phyloP scores from a whole-genome alignment of 1,140 invertebrate genomes.

The Euura saliciscinereae region DNA sequence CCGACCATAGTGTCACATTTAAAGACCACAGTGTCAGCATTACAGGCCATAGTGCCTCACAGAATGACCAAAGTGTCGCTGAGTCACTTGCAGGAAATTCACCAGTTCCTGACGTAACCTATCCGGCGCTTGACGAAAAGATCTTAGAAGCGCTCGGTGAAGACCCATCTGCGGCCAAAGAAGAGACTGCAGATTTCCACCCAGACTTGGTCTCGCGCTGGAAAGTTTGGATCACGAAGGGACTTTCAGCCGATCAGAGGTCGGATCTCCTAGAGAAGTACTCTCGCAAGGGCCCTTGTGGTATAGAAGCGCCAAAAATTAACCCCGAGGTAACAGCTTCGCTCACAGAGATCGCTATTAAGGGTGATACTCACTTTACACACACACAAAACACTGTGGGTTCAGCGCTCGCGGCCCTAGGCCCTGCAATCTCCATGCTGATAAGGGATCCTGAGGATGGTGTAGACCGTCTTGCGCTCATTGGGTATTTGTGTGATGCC shows the following conservation, averaged over 20 bases:
- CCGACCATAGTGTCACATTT: neutral
- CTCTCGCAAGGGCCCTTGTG: conserved; percentile 18
- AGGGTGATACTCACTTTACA: conserved; percentile 27
- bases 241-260: conserved; percentile 21
- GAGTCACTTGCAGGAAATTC: neutral
- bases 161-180: conserved; percentile 18
- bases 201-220: conserved; percentile 21
- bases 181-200: conserved; percentile 10
- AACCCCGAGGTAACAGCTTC: conserved; percentile 25
- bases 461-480: conserved; percentile 6
- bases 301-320: conserved; percentile 26
- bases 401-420: conserved; percentile 25
- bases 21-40: neutral
- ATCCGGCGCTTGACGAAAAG: conserved; percentile 13
- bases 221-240: conserved; percentile 26
- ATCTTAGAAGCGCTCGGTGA: conserved; percentile 15
- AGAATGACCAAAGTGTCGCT: neutral
- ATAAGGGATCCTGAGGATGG: conserved; percentile 10
- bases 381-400: conserved; percentile 27
- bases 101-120: neutral
- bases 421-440: conserved; percentile 12
- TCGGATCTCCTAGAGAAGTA: conserved; percentile 27
- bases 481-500: conserved; percentile 22
- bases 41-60: neutral
- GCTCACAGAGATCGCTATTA: conserved; percentile 21